Base-by-base conservation (phyloP, 2,888 invertebrate species). In the Lepidochrysops patricia region DNA sequence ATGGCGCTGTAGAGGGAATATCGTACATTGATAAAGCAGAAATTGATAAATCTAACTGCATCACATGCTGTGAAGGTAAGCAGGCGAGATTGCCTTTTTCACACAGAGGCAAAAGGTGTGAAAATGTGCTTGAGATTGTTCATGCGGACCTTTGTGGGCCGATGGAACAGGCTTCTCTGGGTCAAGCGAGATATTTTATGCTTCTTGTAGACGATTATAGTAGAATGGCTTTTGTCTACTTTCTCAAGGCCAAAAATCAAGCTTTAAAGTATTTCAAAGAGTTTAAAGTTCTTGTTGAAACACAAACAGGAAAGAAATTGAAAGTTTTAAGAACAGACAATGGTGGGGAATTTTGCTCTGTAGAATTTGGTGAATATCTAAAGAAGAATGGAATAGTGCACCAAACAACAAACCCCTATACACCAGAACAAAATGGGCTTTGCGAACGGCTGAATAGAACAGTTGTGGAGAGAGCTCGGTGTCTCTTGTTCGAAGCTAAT, bases 131-230 rank as follows among this genome's bases (percentile, higher is more conserved):
- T 13, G 63, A 68, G 23, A 15, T 72, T 6, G 56, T 73, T 5
- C 72, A 72, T 62, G 62, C 67, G 4, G 72, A 75, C 57, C 34
- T 75, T 32, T 66, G 67, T 60, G 69, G 71, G 4, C 71, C 69
- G n/a, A 66, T 68, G 67, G 66, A 64, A 60, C 60, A 58, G 26
- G 34, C 19, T 25, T 69, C 70, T 7, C 12, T 63, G 1, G 63
- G 62, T 6, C 50, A 49, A 15, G 15, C 58, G 0, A 61, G 50
- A 27, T 65, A 65, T 56, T 63, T 64, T 37, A 26, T 62, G 2
- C 61, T 60, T 2, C 63, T 65, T 48, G 62, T 63, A 0, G 66
- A 65, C 43, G 66, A 66, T 56, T 62, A 13, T 52, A 61, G 62
- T 25, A 54, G 64, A 13, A 62, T 59, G 58, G 58, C 37, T n/a